Percentiles rank a stretch among this genome's conserved stretches.
Conservation (phyloP, 2,888 invertebrate genomes). For the Apamea crenata region DNA sequence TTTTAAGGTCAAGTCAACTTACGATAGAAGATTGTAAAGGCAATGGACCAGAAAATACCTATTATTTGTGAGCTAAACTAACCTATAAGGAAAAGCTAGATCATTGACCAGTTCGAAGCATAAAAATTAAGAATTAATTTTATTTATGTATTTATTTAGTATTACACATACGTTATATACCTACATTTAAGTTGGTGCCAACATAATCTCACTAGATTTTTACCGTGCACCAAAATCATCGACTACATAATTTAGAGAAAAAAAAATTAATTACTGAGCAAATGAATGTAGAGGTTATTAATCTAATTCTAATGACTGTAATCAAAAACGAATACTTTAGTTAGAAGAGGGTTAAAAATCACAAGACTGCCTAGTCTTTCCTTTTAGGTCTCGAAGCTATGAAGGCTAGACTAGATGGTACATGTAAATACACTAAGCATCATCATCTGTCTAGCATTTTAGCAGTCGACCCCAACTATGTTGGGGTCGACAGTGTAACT, state of each 20-base stretch:
- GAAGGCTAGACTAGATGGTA: not conserved
- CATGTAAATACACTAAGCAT: not conserved
- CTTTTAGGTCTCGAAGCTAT: not conserved
- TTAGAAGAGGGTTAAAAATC: not conserved
- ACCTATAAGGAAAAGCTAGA: not conserved
- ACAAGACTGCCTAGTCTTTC: not conserved
- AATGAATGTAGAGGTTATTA: too few relatives aligned
- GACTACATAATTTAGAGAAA: too few relatives aligned
- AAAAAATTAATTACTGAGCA: not conserved
- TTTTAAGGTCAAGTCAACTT: constrained; percentile 10
- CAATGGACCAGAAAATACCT: constrained; percentile 6
- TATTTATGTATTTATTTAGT: too few relatives aligned
- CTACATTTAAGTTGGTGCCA: too few relatives aligned
- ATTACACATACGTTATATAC: too few relatives aligned
- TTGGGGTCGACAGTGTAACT: too few relatives aligned
- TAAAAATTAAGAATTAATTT: not conserved
- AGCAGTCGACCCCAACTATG: too few relatives aligned
- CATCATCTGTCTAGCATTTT: too few relatives aligned
- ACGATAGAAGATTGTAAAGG: not conserved
- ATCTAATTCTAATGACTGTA: not conserved
- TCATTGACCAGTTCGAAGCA: not conserved
- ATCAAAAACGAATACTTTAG: not conserved
- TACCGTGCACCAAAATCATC: too few relatives aligned
- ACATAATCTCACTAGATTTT: too few relatives aligned
- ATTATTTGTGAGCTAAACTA: not conserved